These are phyloP conservation scores for Tipula unca DNA, from an alignment of 2,888 invertebrate genomes.

Conservation along the genomic window DNA sequence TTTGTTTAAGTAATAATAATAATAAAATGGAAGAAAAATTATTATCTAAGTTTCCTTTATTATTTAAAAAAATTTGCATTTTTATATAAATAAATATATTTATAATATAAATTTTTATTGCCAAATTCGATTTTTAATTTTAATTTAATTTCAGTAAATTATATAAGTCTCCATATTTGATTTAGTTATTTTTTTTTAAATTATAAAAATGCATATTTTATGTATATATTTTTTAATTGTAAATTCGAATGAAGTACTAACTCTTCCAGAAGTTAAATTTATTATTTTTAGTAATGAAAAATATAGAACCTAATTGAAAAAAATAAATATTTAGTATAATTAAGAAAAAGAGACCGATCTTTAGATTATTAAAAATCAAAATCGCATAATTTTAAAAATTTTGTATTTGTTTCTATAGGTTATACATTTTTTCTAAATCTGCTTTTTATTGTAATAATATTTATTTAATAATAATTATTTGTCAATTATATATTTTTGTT, in stretches of 20 bases:
- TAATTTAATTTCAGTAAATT: not conserved
- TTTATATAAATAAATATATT: not conserved
- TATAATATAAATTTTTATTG: constrained; percentile 1
- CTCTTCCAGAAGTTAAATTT: not conserved
- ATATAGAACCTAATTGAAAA: not conserved
- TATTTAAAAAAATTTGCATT: not conserved
- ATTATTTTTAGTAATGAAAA: not conserved
- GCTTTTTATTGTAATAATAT: not conserved
- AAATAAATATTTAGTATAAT: not conserved
- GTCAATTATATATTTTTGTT: not conserved
- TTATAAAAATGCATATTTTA: not conserved
- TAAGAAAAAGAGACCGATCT: constrained; percentile 16
- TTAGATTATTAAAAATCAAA: not conserved
- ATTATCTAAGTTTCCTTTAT: constrained; percentile 16
- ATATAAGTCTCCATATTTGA: not conserved
- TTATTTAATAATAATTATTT: not conserved
- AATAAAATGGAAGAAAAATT: constrained; percentile 19
- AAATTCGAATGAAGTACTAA: not conserved
- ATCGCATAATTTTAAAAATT: not conserved
- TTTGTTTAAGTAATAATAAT: not conserved
- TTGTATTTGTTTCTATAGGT: not conserved
- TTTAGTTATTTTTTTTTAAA: not conserved
- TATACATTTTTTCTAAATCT: not conserved
- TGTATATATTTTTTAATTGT: not conserved
- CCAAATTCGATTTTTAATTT: not conserved